These are phyloP conservation scores for Heteromurus nitidus DNA, from an alignment of 2,888 invertebrate species.

Conservation along the genomic window DNA sequence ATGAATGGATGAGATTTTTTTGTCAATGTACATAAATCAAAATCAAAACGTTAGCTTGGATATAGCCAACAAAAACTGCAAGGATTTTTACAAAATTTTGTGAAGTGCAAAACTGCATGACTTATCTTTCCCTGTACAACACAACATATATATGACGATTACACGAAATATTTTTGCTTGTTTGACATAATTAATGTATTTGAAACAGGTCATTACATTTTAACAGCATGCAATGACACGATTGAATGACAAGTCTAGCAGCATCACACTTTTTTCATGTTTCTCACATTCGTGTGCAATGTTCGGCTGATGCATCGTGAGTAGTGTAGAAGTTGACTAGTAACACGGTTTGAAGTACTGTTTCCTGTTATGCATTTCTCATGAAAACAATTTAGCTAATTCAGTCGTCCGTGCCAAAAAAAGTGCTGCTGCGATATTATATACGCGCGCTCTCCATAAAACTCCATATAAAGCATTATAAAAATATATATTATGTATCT, in stretches of 20 bases:
- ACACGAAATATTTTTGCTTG: constrained; percentile 22
- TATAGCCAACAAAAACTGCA: too few relatives aligned
- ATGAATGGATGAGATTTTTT: too few relatives aligned
- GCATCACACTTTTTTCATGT: too few relatives aligned
- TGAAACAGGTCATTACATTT: constrained; percentile 62
- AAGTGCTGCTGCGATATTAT: neutral
- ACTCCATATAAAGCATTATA: neutral
- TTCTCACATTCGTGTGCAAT: too few relatives aligned
- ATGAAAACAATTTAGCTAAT: constrained; percentile 64
- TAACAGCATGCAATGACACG: constrained; percentile 60
- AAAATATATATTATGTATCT: too few relatives aligned
- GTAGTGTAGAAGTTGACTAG: constrained; percentile 11
- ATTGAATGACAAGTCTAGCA: constrained; percentile 44
- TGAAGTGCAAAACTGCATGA: too few relatives aligned
- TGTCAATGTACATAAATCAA: too few relatives aligned
- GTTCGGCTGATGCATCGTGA: too few relatives aligned
- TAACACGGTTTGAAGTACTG: constrained; percentile 41
- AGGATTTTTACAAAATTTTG: too few relatives aligned
- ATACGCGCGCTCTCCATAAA: neutral
- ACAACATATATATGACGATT: too few relatives aligned
- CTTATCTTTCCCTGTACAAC: too few relatives aligned
- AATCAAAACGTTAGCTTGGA: too few relatives aligned
- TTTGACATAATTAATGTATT: constrained; percentile 61
- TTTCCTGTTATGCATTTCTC: constrained; percentile 64
- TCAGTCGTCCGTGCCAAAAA: constrained; percentile 55